These are phyloP conservation scores for Sicus ferrugineus DNA, from an alignment of 2,888 invertebrate species.

Conservation along the genomic window DNA sequence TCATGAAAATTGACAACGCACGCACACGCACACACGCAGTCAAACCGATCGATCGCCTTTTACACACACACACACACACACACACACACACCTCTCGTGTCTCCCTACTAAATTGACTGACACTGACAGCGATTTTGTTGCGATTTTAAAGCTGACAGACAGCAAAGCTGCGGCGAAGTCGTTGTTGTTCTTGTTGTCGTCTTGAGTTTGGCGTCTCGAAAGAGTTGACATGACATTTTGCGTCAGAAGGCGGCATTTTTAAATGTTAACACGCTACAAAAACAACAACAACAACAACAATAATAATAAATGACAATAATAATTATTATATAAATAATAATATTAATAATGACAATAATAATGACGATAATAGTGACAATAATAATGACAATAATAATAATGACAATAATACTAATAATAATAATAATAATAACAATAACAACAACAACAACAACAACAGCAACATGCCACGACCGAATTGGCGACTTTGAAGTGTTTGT, in stretches of 20 bases:
- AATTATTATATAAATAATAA: background rate
- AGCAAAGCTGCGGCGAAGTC: background rate
- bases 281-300: background rate
- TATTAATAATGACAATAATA: no score
- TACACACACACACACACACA: background rate
- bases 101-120: background rate
- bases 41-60: background rate
- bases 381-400: background rate
- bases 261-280: background rate
- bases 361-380: background rate
- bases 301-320: constrained; percentile 3
- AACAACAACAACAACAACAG: background rate
- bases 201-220: constrained; percentile 27
- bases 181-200: constrained; percentile 3
- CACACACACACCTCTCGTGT: background rate
- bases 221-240: constrained; percentile 30
- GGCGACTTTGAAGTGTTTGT: background rate
- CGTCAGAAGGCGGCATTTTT: constrained; percentile 13
- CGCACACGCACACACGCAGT: constrained; percentile 3
- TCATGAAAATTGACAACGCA: constrained; percentile 41
- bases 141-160: constrained; percentile 17
- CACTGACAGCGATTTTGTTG: constrained; percentile 23
- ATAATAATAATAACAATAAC: background rate
- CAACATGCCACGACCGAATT: background rate
- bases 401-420: background rate